Conservation (phyloP, 1,140 invertebrate species). For the Macrobrachium nipponense region DNA sequence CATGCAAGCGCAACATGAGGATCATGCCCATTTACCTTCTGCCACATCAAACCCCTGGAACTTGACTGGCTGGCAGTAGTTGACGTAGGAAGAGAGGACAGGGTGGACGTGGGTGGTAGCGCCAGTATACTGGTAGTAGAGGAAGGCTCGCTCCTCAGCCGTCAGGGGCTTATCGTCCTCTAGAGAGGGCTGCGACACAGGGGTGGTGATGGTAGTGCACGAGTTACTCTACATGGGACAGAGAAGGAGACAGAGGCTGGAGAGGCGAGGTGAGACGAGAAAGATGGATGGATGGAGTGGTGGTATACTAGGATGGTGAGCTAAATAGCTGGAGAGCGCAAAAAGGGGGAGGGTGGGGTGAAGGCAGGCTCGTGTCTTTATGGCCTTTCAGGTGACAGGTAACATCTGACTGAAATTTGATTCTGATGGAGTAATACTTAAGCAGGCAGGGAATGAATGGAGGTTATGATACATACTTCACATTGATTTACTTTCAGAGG, state of each 20-base stretch:
- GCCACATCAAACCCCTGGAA: constrained; percentile 98
- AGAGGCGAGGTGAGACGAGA: constrained; percentile 33
- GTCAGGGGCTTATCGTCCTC: constrained; percentile 70
- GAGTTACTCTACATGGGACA: constrained; percentile 45
- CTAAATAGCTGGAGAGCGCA: neutral
- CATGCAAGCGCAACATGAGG: neutral
- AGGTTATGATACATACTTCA: no score
- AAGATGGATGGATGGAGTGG: neutral
- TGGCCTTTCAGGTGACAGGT: no score
- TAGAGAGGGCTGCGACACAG: constrained; percentile 64
- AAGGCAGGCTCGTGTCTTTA: neutral
- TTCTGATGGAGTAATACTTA: no score
- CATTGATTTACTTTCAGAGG: no score
- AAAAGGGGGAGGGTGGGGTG: neutral
- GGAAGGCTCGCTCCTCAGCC: constrained; percentile 75
- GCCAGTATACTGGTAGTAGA: constrained; percentile 86
- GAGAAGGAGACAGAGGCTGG: constrained; percentile 49
- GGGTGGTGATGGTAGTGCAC: constrained; percentile 57
- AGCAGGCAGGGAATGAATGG: no score
- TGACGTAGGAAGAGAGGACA: constrained; percentile 97
- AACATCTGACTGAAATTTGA: no score
- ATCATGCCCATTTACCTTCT: constrained; percentile 77
- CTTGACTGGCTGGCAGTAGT: constrained; percentile 99
- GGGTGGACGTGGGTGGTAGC: constrained; percentile 99
- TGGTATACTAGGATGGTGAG: constrained; percentile 1